Evolutionary conservation across 2,797 vertebrate species (phyloP), one percentile per base, ranked within the genome.

Genomic region (Pelobates cultripes): DNA sequence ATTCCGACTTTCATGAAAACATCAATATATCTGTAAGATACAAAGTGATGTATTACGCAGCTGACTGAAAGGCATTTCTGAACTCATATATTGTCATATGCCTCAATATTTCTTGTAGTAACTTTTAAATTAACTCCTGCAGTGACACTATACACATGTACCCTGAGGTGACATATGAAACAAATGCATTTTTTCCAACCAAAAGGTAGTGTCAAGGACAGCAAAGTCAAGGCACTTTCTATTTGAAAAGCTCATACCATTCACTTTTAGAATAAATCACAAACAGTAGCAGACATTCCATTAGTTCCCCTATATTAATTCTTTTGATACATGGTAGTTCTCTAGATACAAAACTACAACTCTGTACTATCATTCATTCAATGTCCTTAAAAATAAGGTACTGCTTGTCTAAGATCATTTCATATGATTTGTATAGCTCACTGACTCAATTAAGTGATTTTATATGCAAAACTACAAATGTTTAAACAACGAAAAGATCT

Each of bases 261-360:
- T 84, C 72, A 66, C 77, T 84, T 72, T 75, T 64, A 75, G 79
- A 75, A 84, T 84, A 84, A 84, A 79, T 79, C 77, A 84, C 17
- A 17, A 79, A 72, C 44, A 5, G 45, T 57, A 79, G 77, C 75
- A 43, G 73, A 71, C 72, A 84, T 84, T 79, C 73, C 67, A 79
- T 84, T 84, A 75, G 81, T 79, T 79, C 77, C 66, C 77, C 82
- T 84, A 84, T 84, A 79, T 79, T 84, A 79, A 84, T 84, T 84
- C 72, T 84, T 84, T 84, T 71, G 77, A 84, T 75, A 79, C 77
- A 83, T 83, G 76, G 81, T 79, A 69, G 81, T 70, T 83, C 72
- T 73, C 70, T 75, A 28, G 71, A 83, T 83, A 78, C 79, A 82
- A 83, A 83, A 78, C 53, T 73, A 78, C 81, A 8, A 43, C 44